A percentile compares a stretch with the other conserved stretches of the same genome.
These are phyloP conservation scores for Elegia similella DNA, from an alignment of 2,888 invertebrate genomes.

Conservation along the genomic window DNA sequence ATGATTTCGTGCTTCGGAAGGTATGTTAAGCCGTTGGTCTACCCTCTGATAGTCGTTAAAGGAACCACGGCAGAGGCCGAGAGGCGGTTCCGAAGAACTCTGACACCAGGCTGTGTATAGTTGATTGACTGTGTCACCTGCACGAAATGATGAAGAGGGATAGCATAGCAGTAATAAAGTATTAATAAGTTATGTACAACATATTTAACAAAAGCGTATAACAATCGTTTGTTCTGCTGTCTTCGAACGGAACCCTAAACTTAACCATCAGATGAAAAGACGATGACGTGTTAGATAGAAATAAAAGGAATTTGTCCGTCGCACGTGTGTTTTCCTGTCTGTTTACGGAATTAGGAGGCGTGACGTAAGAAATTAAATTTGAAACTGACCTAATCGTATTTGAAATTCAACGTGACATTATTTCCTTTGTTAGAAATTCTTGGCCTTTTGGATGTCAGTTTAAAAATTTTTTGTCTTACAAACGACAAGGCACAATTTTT, in stretches of 20 bases:
- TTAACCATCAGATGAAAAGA: constrained; percentile 60
- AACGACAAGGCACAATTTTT: background rate
- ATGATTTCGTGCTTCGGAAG: too few species aligned
- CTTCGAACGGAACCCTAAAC: constrained; percentile 14
- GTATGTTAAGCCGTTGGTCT: too few species aligned
- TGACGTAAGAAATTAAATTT: constrained; percentile 13
- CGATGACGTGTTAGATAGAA: constrained; percentile 46
- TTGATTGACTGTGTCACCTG: too few species aligned
- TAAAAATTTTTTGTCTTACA: background rate
- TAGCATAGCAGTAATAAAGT: too few species aligned
- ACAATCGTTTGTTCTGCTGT: too few species aligned
- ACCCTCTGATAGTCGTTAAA: too few species aligned
- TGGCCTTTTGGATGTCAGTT: background rate
- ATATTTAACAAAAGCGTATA: too few species aligned
- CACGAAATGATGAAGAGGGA: too few species aligned
- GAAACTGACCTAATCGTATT: constrained; percentile 15
- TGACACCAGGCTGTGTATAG: too few species aligned
- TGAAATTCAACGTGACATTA: constrained; percentile 2
- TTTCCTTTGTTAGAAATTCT: constrained; percentile 10
- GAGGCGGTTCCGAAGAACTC: too few species aligned
- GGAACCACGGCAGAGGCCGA: too few species aligned
- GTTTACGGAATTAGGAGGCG: constrained; percentile 10
- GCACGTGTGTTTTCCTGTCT: constrained; percentile 44
- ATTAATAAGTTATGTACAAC: too few species aligned
- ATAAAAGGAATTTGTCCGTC: constrained; percentile 48